Conservation (phyloP, 2,113 vertebrate species). For the Benitochromis conjunctus region DNA sequence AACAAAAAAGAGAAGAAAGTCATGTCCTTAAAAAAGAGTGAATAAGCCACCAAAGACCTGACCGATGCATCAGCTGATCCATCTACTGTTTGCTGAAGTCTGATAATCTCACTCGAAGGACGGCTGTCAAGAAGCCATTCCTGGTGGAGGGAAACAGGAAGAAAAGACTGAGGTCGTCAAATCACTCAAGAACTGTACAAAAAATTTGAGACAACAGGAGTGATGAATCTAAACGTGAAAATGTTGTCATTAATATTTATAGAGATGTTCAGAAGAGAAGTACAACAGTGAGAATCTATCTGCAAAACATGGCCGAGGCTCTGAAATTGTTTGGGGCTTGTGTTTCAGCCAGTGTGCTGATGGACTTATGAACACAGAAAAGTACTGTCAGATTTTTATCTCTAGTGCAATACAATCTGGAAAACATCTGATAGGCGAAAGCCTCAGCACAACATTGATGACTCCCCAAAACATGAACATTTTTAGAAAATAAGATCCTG, state of each 20-base stretch:
- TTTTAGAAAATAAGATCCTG: not conserved
- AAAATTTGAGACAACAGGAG: not conserved
- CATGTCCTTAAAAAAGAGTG: not conserved
- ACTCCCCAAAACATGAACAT: too few species aligned
- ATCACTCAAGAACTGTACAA: not conserved
- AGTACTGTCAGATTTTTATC: not conserved
- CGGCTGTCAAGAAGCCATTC: not conserved
- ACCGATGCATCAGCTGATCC: not conserved
- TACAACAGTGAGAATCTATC: not conserved
- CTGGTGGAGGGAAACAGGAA: not conserved
- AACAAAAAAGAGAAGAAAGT: not conserved
- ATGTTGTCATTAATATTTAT: not conserved
- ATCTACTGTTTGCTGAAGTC: not conserved
- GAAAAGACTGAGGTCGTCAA: not conserved
- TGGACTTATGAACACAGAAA: not conserved
- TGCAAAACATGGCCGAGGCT: not conserved
- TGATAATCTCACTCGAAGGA: not conserved
- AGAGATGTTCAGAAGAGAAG: not conserved
- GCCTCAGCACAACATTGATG: not conserved
- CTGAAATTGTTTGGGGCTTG: accelerated
- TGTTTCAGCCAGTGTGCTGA: not conserved
- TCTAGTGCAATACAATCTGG: not conserved
- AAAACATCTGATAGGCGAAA: not conserved
- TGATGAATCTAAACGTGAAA: not conserved
- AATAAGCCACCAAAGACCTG: not conserved